Evolutionary conservation across 2,113 vertebrate species (phyloP).

Genomic region (Ceuthmochares aereus): DNA sequence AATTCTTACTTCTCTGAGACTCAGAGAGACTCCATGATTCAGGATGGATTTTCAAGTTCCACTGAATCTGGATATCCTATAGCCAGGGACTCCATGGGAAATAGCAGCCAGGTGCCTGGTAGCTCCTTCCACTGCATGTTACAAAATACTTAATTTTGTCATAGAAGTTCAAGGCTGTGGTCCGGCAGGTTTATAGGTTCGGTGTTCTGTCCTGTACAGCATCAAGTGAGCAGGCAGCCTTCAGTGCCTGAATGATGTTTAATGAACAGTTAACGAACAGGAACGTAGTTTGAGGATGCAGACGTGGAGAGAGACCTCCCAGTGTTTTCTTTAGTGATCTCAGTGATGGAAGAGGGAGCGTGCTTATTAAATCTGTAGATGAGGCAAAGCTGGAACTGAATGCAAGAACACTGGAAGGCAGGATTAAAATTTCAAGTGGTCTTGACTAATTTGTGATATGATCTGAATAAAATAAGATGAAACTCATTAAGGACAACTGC

Average conservation of each 20-base stretch:
- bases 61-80: background rate
- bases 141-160: background rate
- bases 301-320: background rate
- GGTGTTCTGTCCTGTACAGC: background rate
- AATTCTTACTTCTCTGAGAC: background rate
- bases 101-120: background rate
- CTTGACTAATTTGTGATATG: slow-evolving; percentile 42
- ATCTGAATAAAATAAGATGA: slow-evolving; percentile 45
- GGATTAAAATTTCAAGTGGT: slow-evolving; percentile 55
- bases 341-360: background rate
- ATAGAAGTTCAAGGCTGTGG: background rate
- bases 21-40: background rate
- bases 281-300: background rate
- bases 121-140: background rate
- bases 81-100: background rate
- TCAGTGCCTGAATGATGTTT: slow-evolving; percentile 3
- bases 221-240: background rate
- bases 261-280: slow-evolving; percentile 16
- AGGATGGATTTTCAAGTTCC: background rate
- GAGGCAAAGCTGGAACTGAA: slow-evolving; percentile 47
- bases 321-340: slow-evolving; percentile 55
- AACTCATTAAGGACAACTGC: slow-evolving; percentile 53
- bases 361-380: slow-evolving; percentile 36
- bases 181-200: background rate
- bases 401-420: slow-evolving; percentile 45